A percentile compares a stretch with the other conserved stretches of the same genome.
These are phyloP conservation scores for Ahaetulla prasina DNA, from an alignment of 2,113 vertebrate genomes.

Conservation along the genomic window DNA sequence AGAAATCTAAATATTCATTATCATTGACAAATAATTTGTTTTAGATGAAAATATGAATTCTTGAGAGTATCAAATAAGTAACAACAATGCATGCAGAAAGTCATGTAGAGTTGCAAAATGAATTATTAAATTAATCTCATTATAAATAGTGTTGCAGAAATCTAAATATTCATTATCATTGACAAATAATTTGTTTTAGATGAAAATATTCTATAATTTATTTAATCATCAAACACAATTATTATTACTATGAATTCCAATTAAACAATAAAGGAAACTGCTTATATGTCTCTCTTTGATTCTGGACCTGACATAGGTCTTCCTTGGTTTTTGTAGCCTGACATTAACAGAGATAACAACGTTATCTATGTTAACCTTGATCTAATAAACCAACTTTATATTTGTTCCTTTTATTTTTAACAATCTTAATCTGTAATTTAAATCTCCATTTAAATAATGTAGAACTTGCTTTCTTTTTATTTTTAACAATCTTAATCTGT, in stretches of 20 bases:
- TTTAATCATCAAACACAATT: neutral
- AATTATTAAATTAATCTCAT: neutral
- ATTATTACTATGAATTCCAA: neutral
- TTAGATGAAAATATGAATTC: neutral
- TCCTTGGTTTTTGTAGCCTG: no score
- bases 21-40: no score
- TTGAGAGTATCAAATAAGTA: neutral
- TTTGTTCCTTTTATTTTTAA: no score
- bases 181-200: neutral
- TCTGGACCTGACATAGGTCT: no score
- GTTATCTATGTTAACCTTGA: no score
- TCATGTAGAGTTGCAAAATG: neutral
- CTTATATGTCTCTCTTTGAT: no score
- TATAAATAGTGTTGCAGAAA: neutral
- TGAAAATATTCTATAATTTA: neutral
- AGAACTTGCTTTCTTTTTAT: no score
- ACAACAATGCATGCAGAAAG: neutral
- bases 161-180: neutral
- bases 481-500: no score
- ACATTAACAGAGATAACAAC: no score
- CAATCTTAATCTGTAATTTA: no score
- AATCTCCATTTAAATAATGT: no score
- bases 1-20: neutral
- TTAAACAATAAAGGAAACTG: neutral
- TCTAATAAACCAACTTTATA: no score